Evolutionary conservation across 2,888 invertebrate species (phyloP).

Genomic region (Barypeithes pellucidus): DNA sequence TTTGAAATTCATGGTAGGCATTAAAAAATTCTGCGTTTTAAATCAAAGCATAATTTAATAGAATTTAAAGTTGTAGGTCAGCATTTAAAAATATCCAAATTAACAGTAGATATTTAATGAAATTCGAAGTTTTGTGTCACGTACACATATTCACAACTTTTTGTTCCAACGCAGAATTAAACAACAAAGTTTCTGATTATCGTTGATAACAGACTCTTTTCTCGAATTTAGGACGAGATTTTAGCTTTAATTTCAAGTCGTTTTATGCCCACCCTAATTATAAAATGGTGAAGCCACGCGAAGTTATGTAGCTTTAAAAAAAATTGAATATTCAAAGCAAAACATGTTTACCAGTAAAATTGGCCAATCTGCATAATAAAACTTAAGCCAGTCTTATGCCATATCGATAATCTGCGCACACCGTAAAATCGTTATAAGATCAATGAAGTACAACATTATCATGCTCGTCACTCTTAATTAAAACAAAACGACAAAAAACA

Average conservation of each 20-base stretch:
- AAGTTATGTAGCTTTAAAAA: not conserved
- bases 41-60: too few species aligned
- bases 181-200: too few species aligned
- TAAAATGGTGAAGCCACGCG: not conserved
- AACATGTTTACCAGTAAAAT: slow-evolving; percentile 18
- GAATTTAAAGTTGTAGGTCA: too few species aligned
- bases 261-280: not conserved
- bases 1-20: too few species aligned
- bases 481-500: not conserved
- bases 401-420: not conserved
- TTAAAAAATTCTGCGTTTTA: too few species aligned
- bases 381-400: slow-evolving; percentile 22
- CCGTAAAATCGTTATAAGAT: not conserved
- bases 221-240: too few species aligned
- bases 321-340: slow-evolving; percentile 4
- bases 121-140: too few species aligned
- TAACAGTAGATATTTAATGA: too few species aligned
- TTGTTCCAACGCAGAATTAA: not conserved
- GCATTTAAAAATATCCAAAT: too few species aligned
- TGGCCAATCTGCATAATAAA: slow-evolving; percentile 12
- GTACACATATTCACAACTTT: too few species aligned
- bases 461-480: slow-evolving; percentile 5
- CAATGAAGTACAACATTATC: slow-evolving; percentile 8
- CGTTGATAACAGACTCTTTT: too few species aligned
- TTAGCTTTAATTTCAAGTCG: not conserved